Base-by-base conservation (phyloP, 2,113 vertebrate genomes). In the Pholis gunnellus region DNA sequence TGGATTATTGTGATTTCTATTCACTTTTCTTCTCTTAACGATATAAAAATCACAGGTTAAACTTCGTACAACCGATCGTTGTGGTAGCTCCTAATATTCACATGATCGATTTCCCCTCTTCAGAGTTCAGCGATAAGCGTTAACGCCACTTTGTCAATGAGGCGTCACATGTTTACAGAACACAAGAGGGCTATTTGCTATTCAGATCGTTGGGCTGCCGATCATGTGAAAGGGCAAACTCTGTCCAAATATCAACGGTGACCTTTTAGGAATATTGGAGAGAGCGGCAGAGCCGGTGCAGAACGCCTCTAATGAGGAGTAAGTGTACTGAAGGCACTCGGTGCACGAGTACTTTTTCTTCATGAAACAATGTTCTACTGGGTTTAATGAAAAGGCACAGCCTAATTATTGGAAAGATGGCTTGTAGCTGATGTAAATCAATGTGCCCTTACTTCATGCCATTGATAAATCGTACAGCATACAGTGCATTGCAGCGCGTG, bases 221-320 rank as follows among this genome's bases (percentile, higher is more conserved):
- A 88, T 92, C 87, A 75, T 76, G 85, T 72, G 87, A 94, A 94
- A 95, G 95, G 94, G 92, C 94, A 96, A 94, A 92, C 86, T 88
- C 90, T 93, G 95, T 96, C 93, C 94, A 96, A 95, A 95, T 92
- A 95, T 91, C 94, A 94, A 90, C 93, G 90, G 85, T 95, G 94
- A 95, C 95, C 95, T 96, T 96, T 96, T 54, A 72, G 93, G 91
- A 94, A 92, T 92, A 93, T 94, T 91, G 82, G 14, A 46, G 75
- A 89, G 88, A 91, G 89, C 78, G 67, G 18, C 81, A 36, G 77
- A 54, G 89, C 82, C 54, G 72, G 74, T 57, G 86, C 73, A 36
- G 77, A 72, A 70, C 48, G 78, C 69, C 84, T 91, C 89, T 94
- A 95, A 95, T 94, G 91, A 94, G 91, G 80, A 85, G 86, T 61